Conservation (phyloP, 2,797 vertebrate genomes). For the Coreius guichenoti region DNA sequence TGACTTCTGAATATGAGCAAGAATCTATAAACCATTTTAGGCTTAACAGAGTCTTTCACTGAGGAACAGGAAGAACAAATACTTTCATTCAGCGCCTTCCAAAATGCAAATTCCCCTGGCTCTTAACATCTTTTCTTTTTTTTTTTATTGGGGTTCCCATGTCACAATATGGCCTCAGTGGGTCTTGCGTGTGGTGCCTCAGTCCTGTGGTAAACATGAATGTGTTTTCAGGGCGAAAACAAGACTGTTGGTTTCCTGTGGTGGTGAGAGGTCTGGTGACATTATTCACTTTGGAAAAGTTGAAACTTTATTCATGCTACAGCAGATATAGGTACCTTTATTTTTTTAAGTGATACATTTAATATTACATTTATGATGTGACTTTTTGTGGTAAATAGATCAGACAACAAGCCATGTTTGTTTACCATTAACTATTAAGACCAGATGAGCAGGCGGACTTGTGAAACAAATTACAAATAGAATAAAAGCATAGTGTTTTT, state of each 20-base stretch:
- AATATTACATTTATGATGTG: not conserved
- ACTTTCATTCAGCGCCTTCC: conserved; percentile 81
- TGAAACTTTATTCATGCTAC: conserved; percentile 15
- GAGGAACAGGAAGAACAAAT: conserved; percentile 84
- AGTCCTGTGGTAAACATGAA: conserved; percentile 66
- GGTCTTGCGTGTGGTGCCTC: conserved; percentile 64
- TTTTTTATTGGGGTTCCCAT: conserved; percentile 82
- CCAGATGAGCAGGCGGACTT: not conserved
- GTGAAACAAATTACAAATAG: not conserved
- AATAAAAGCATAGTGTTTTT: not conserved
- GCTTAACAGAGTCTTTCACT: conserved; percentile 84
- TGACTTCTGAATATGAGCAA: conserved; percentile 74
- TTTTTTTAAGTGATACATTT: not conserved
- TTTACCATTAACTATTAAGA: not conserved
- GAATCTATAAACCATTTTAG: conserved; percentile 77
- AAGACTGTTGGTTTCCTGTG: conserved; percentile 66
- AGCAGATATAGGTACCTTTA: not conserved
- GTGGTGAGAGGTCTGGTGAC: conserved; percentile 51
- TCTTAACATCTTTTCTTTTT: conserved; percentile 79
- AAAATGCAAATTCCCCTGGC: conserved; percentile 86
- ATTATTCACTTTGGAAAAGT: conserved; percentile 44
- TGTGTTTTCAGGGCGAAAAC: conserved; percentile 67
- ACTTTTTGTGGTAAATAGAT: not conserved
- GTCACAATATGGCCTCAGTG: conserved; percentile 79
- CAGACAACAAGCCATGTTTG: not conserved